These are phyloP conservation scores for Pogona vitticeps DNA, from an alignment of 2,113 vertebrate species.

Conservation along the genomic window DNA sequence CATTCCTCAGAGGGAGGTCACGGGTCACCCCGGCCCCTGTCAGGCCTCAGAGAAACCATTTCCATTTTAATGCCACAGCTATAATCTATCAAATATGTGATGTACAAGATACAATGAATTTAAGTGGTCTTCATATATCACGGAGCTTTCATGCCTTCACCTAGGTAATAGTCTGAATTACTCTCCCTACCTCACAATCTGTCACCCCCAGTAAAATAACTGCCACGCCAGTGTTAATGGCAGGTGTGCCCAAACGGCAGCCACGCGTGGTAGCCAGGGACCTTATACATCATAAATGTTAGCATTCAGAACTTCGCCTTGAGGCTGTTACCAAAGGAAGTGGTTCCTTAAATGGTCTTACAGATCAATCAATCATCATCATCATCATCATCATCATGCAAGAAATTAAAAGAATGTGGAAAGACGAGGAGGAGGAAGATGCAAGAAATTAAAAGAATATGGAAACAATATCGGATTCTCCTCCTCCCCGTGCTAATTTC, in stretches of 20 bases:
- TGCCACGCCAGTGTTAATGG: slow-evolving; percentile 80
- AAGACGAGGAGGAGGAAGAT: too few relatives aligned
- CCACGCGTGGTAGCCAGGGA: slow-evolving; percentile 70
- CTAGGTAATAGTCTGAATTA: slow-evolving; percentile 91
- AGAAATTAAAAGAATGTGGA: too few relatives aligned
- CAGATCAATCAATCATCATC: neutral
- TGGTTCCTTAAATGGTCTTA: slow-evolving; percentile 72
- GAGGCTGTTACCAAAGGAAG: slow-evolving; percentile 59
- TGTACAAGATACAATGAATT: slow-evolving; percentile 91
- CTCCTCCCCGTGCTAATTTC: too few relatives aligned
- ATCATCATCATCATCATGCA: neutral
- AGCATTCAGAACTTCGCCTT: slow-evolving; percentile 69
- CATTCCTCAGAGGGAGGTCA: slow-evolving; percentile 89
- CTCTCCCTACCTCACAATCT: slow-evolving; percentile 89
- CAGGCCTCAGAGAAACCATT: slow-evolving; percentile 91
- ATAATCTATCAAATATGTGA: slow-evolving; percentile 96
- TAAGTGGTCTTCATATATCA: slow-evolving; percentile 94
- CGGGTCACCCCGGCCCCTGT: slow-evolving; percentile 84
- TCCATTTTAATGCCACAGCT: slow-evolving; percentile 99
- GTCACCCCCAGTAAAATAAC: slow-evolving; percentile 87
- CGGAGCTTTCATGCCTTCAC: slow-evolving; percentile 88
- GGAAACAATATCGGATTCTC: too few relatives aligned
- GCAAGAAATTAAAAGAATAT: too few relatives aligned
- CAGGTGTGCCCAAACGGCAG: slow-evolving; percentile 83
- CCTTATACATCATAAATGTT: slow-evolving; percentile 82